Evolutionary conservation across 1,140 invertebrate genomes (phyloP), one percentile per base, ranked within the genome.

Genomic region (Diorhabda elongata): DNA sequence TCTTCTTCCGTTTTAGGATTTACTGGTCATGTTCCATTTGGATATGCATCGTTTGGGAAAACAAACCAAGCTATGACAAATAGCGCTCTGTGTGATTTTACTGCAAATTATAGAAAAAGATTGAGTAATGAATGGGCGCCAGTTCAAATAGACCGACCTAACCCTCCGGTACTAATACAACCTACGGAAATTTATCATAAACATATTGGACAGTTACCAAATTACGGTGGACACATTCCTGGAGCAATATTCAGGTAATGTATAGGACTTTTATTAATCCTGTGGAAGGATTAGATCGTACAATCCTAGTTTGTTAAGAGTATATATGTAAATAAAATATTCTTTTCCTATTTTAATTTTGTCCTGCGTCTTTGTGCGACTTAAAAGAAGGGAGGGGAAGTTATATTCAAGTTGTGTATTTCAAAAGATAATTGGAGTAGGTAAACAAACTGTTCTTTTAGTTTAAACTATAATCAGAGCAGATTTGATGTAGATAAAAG

Each of bases 161-260:
- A 87, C 74, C 84, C 82, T 3, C 85, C 83, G 2, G 74, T 84
- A 7, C 52, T 81, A 8, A 81, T 84, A 43, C 76, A 83, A 73
- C 81, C 84, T 4, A 81, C 82, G 42, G 83, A 88, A 75, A 86
- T 91, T 47, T 91, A 91, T 70, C 87, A 88, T 73, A 87, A 87
- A 68, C 85, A 90, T 68, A 84, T 88, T 52, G 89, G 90, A 7
- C 85, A 91, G 81, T 76, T 92, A 64, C 90, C 90, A 0, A 89
- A 89, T 76, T 92, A 92, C 79, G 84, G 85, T 3, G 90, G 90
- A 2, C 90, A 92, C 73, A 86, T 92, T 61, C 90, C 90, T 1
- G 90, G 90, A 58, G 83, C 83, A 63, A 83, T 84, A 69, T 89
- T 87, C 75, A 87, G 87, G 87, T 88, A 78, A 74, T 42, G 47